Base-by-base conservation (phyloP, 2,113 vertebrate genomes). In the Prolemur simus region DNA sequence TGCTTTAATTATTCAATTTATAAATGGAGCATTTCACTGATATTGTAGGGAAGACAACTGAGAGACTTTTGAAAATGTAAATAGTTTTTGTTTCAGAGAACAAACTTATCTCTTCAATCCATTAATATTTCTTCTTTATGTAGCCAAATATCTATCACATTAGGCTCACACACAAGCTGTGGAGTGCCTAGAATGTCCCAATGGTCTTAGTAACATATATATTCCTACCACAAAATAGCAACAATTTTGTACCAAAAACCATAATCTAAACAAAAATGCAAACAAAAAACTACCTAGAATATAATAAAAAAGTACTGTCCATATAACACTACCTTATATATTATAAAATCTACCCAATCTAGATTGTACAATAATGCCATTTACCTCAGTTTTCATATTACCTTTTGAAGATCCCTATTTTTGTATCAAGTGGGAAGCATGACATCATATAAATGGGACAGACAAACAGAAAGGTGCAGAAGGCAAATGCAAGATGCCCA, bases 401-500 rank as follows among this genome's bases (percentile, higher is more conserved):
- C 94, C 78, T 97, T 98, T 34, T 14, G 66, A 97, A 97, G 96
- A 97, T 97, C 97, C 96, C 95, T 97, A 97, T 98, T 98, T 98
- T 96, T 98, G 92, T 97, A 96, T 93, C 94, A 84, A 98, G 97
- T 98, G 47, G 63, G 93, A 97, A 97, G 98, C 98, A 98, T 98
- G 97, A 97, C 96, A 98, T 98, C 96, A 98, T 93, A 98, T 97
- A 98, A 98, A 98, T 5, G 29, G 92, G 94, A 78, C 95, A 98
- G 97, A 97, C 93, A 97, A 96, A 98, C 92, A 98, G 97, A 97
- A 97, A 97, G 95, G 91, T 86, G 73, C 77, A 69, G 68, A 82
- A 91, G 29, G 49, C 9, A 54, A 91, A 92, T 89, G 86, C 87
- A 97, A 98, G 96, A 98, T 98, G 97, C 97, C 97, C 98, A 97